Evolutionary conservation across 2,113 vertebrate species (phyloP).

Genomic region (Calyptomena viridis): DNA sequence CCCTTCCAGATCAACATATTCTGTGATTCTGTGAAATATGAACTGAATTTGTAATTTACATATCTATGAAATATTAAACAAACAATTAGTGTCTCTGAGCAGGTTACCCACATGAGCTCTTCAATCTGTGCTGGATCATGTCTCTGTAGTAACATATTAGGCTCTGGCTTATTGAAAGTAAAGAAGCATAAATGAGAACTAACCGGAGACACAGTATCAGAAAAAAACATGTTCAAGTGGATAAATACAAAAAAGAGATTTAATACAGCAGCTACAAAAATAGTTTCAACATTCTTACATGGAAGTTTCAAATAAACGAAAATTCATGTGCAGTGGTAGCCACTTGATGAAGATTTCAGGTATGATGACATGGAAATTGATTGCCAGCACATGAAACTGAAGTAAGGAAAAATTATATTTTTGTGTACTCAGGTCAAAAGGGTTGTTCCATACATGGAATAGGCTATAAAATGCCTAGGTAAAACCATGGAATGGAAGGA

Average conservation of each 20-base stretch:
- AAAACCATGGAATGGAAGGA: neutral
- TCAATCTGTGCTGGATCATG: rapidly evolving
- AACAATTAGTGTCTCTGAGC: neutral
- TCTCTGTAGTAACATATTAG: neutral
- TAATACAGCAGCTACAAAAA: neutral
- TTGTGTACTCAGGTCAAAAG: neutral
- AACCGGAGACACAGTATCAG: neutral
- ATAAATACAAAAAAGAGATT: neutral
- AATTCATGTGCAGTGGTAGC: neutral
- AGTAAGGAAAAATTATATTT: neutral
- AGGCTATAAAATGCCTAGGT: neutral
- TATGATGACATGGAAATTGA: neutral
- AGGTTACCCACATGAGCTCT: neutral
- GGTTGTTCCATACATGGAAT: neutral
- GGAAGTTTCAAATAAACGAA: neutral
- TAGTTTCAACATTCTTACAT: neutral
- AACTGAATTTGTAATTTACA: neutral
- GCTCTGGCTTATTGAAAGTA: neutral
- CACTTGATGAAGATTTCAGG: neutral
- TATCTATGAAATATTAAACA: constrained; percentile 19
- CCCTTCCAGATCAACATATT: neutral
- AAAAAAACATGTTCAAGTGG: neutral
- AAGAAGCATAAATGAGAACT: neutral
- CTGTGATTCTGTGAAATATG: neutral
- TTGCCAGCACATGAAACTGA: rapidly evolving